These are phyloP conservation scores for Unio delphinus DNA, from an alignment of 2,888 invertebrate genomes.

Conservation along the genomic window DNA sequence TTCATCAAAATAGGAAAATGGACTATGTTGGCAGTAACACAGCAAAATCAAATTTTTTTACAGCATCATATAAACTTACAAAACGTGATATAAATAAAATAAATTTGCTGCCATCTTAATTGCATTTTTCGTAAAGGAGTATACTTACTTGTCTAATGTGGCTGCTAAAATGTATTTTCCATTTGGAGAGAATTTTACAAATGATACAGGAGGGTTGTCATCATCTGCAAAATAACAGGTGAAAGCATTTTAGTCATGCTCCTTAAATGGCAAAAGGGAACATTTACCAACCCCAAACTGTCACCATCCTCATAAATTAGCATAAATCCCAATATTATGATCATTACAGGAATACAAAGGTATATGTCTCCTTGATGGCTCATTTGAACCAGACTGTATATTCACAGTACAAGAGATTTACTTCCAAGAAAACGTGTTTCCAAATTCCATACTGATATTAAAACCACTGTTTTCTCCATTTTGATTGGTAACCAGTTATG, in stretches of 20 bases:
- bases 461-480: too few species aligned
- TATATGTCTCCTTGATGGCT: too few species aligned
- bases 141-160: conserved; percentile 88
- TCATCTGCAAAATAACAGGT: conserved; percentile 79
- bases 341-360: too few species aligned
- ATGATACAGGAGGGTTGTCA: conserved; percentile 99
- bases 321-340: not conserved
- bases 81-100: conserved; percentile 2
- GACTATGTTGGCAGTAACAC: not conserved
- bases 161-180: conserved; percentile 99
- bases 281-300: not conserved
- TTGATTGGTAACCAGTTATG: too few species aligned
- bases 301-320: not conserved
- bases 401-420: too few species aligned
- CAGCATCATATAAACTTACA: not conserved
- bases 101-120: not conserved
- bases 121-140: not conserved
- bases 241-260: not conserved
- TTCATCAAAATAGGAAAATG: conserved; percentile 1
- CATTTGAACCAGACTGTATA: too few species aligned
- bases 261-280: not conserved
- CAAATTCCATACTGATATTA: too few species aligned
- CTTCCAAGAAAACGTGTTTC: too few species aligned
- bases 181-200: conserved; percentile 99
- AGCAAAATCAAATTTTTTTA: not conserved